Base-by-base conservation (phyloP, 1,140 invertebrate genomes). In the Drosophila nebulosa region DNA sequence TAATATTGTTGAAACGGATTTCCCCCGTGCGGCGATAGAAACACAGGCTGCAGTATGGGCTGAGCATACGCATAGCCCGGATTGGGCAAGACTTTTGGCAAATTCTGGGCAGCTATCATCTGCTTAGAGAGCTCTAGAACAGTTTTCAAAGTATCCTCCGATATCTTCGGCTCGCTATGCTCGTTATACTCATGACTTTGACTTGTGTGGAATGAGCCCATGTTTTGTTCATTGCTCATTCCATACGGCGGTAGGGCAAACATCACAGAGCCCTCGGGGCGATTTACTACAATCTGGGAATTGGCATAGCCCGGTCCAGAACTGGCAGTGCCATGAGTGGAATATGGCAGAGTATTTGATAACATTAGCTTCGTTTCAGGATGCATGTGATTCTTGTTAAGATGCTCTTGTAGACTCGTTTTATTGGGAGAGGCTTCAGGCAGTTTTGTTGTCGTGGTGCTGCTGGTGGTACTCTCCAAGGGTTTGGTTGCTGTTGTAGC, bases 211-310 rank as follows among this genome's bases (percentile, higher is more conserved):
- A 2, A 27, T 3, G 32, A 6, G 12, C 16, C 64, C 4, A 50
- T 7, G 1, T 27, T n/a, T 26, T 85, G 72, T 10, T 78, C 73
- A 16, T 64, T 51, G 24, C 65, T 78, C 27, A 56, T 52, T 1
- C 61, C 74, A 2, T 79, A 79, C 4, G 63, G 42, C 0, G 90
- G 88, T 1, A 91, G 52, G 6, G 79, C 85, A 30, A 91, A 91
- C 32, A 91, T 69, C 2, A 91, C 91, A 0, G 91, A 90, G 0
- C 91, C 91, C 58, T 91, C 91, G 0, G 91, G 91, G 0, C 84
- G 79, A 77, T 91, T 91, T 0, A 91, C 90, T 3, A 91, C 91
- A 74, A 91, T 91, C 52, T 91, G 91, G 0, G 91, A 90, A 52
- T 90, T 91, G 5, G 79, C 73, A 73, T 91, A 90, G 0, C 83